Conservation (phyloP, 2,113 vertebrate species). For the Lagenorhynchus albirostris region DNA sequence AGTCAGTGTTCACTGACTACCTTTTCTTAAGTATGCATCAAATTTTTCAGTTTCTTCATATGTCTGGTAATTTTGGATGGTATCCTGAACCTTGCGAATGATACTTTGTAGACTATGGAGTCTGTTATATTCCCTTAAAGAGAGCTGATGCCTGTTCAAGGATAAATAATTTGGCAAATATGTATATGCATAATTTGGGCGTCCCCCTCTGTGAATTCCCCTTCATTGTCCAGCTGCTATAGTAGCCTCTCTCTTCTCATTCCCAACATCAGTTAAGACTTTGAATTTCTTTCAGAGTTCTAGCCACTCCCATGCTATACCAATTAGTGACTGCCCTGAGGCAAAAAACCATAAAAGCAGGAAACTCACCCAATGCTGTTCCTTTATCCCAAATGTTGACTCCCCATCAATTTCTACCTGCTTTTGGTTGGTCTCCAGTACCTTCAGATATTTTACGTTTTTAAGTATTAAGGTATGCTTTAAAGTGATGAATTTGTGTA, state of each 20-base stretch:
- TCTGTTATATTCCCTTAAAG: slow-evolving; percentile 41
- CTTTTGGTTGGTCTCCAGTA: neutral
- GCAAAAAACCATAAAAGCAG: neutral
- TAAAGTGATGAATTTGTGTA: neutral
- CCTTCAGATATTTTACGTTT: neutral
- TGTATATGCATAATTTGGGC: neutral
- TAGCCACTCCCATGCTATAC: neutral
- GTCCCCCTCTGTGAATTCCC: neutral
- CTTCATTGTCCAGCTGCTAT: neutral
- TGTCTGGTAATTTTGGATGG: neutral
- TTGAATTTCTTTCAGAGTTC: slow-evolving; percentile 1
- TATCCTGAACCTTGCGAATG: neutral
- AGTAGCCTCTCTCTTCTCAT: slow-evolving; percentile 20
- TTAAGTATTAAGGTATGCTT: slow-evolving; percentile 4
- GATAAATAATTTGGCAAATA: slow-evolving; percentile 26
- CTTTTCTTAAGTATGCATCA: neutral
- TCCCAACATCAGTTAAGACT: neutral
- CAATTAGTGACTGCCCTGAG: neutral
- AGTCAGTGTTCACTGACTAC: neutral
- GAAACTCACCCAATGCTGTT: neutral
- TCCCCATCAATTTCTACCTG: neutral
- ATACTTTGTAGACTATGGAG: neutral
- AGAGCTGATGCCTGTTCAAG: neutral
- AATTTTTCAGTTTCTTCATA: neutral
- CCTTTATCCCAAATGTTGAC: neutral